Evolutionary conservation across 2,888 invertebrate genomes (phyloP), one percentile per base, ranked within the genome.

Genomic region (Geotrupes spiniger): DNA sequence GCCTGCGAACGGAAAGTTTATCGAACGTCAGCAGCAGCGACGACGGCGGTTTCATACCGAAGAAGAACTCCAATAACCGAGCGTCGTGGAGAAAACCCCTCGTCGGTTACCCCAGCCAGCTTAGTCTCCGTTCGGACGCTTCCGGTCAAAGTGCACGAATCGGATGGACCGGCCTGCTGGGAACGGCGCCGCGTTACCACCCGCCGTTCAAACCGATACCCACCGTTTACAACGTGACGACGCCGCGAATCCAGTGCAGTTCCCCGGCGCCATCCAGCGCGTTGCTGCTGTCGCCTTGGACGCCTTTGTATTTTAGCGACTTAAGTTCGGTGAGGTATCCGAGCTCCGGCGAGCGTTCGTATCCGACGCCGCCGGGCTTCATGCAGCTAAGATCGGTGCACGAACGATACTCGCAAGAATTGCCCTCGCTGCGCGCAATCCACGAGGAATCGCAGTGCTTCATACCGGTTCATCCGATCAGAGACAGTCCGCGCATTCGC

Each of bases 271-370:
- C 78, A 51, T 79, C 82, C 62, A 81, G 80, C 52, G 80, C 78
- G 8, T 72, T 77, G 54, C 65, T 78, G 36, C 74, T 80, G 46
- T 78, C 81, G 68, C 79, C 85, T 2, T 85, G 87, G 47, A 85
- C 86, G 11, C 83, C 86, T 44, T 78, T 85, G 52, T 89, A 90
- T 75, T 87, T 89, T 64, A 89, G 88, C 68, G 92, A 92, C 74
- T 80, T 92, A 62, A 92, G 92, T 74, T 91, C 91, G 33, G 92
- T 92, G 51, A 82, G 86, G 38, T 85, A 84, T 64, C 85, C 89
- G 36, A 87, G 88, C 62, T 88, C 89, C 12, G 87, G 82, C 5
- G 90, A 87, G 63, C 81, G 87, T 42, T 89, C 90, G 1, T 84
- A 86, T 66, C 89, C 89, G 27, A 85, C 86, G 11, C 85, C 85